Conservation (phyloP, 2,888 invertebrate genomes). For the Limnephilus auricula region DNA sequence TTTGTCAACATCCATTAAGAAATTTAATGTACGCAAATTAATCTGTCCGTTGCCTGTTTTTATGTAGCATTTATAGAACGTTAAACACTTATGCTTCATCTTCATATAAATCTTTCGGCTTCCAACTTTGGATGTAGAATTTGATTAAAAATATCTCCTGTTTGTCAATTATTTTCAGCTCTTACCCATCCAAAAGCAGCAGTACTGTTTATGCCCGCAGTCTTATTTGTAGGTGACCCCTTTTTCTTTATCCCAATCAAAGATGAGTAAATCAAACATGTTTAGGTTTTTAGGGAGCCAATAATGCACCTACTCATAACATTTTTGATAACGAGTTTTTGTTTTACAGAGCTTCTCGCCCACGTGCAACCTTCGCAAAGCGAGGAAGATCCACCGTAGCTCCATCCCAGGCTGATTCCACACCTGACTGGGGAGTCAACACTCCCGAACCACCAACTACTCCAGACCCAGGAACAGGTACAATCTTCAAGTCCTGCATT, state of each 20-base stretch:
- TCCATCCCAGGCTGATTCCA: slow-evolving; percentile 76
- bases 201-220: background rate
- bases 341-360: slow-evolving; percentile 58
- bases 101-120: background rate
- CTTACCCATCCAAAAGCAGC: background rate
- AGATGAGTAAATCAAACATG: too few species aligned
- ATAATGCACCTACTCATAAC: background rate
- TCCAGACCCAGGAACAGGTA: slow-evolving; percentile 91
- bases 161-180: background rate
- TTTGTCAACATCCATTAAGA: too few species aligned
- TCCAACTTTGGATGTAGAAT: background rate
- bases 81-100: background rate
- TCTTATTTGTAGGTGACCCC: too few species aligned
- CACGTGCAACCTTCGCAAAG: slow-evolving; percentile 58
- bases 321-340: background rate
- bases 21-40: too few species aligned
- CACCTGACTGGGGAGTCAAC: slow-evolving; percentile 78
- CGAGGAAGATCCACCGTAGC: slow-evolving; percentile 67
- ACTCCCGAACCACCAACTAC: slow-evolving; percentile 93
- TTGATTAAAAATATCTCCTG: background rate
- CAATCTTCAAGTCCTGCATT: background rate
- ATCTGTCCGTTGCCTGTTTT: too few species aligned
- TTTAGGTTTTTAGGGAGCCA: background rate
- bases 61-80: too few species aligned
- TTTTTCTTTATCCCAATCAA: too few species aligned